phyloP scores from a whole-genome alignment of 2,113 vertebrate species.

The Bos taurus region ARS-UCD2.0 NC_037343.1:10972001-10972500 shows the following conservation, averaged over 20 bases:
- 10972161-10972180: background rate
- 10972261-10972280: background rate
- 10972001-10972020: background rate
- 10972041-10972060: background rate
- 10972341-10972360: background rate
- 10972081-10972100: background rate
- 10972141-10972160: background rate
- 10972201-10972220: background rate
- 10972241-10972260: background rate
- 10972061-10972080: background rate
- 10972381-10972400: background rate
- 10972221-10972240: rapidly evolving
- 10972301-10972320: background rate
- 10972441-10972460: background rate
- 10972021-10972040: background rate
- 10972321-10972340: background rate
- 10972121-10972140: background rate
- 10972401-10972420: rapidly evolving
- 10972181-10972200: background rate
- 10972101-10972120: background rate
- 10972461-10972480: conserved; percentile 12
- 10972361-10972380: background rate
- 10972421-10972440: background rate
- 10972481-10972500: background rate
- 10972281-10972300: background rate